Base-by-base conservation (phyloP, 2,888 invertebrate species). In the Phlogophora meticulosa region DNA sequence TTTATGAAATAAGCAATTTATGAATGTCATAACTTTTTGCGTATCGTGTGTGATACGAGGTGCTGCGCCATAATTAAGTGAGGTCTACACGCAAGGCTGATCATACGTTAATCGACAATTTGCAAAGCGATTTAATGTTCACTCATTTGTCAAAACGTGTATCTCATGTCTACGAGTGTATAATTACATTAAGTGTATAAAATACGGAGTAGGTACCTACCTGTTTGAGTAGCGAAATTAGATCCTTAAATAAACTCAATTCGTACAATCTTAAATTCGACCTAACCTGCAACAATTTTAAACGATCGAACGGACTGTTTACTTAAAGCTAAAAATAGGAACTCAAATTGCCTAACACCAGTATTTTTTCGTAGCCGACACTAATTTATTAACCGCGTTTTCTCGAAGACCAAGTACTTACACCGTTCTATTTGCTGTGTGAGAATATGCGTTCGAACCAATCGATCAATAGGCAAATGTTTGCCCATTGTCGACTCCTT, bases 401-500 rank as follows among this genome's bases (percentile, higher is more conserved):
- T 69, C 48, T 24, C 48, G 74, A 70, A 70, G 22, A 67, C 43
- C 56, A 42, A 40, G 72, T 59, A 72, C 55, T 59, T 34, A 64
- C 43, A 45, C 32, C 59, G 62, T 63, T 74, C 45, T 74, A 48
- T 64, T 67, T 70, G 66, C 64, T 80, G 68, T 83, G 84, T 80
- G 84, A 84, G 86, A 85, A 82, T 81, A 74, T 80, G 51, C 70
- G 72, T 82, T 80, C 77, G 62, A 70, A 74, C 71, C 72, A 71
- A 80, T 85, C 75, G 65, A 76, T 78, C 72, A 71, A 79, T 82
- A 76, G 73, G 64, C 72, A 74, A 79, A 87, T 84, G 85, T 86
- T 85, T 88, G 88, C 85, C 78, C 87, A 89, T 85, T 88, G 82
- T 86, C 77, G 67, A 75, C 79, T 80, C 74, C 66, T 81, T 81